Percentiles rank a stretch among this genome's conserved stretches.
Conservation (phyloP, 2,888 invertebrate genomes). For the Habrosyne pyritoides region DNA sequence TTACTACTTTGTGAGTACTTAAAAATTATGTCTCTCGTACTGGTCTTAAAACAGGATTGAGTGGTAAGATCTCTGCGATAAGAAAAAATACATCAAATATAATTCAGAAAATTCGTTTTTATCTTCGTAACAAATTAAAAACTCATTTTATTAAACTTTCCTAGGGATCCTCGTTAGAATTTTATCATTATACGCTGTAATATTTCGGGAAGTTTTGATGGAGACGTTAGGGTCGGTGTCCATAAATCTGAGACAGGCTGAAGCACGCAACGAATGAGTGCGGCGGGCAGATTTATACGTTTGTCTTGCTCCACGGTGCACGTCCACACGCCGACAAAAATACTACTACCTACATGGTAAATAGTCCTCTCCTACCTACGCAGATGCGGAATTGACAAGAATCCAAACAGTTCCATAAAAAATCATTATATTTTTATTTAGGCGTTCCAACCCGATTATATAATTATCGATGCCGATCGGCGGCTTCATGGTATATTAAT, state of each 20-base stretch:
- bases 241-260: constrained; percentile 61
- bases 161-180: constrained; percentile 20
- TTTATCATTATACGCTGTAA: constrained; percentile 22
- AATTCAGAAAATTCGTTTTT: background rate
- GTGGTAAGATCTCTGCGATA: background rate
- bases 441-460: no score
- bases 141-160: constrained; percentile 15
- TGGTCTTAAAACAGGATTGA: background rate
- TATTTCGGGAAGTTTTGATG: constrained; percentile 53
- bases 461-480: no score
- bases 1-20: background rate
- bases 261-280: constrained; percentile 66
- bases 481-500: no score
- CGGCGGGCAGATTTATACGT: constrained; percentile 65
- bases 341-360: constrained; percentile 34
- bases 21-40: background rate
- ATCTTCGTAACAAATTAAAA: constrained; percentile 6
- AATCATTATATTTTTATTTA: no score
- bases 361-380: constrained; percentile 39
- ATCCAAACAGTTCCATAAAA: no score
- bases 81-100: background rate
- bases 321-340: constrained; percentile 55
- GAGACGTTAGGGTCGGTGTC: constrained; percentile 50
- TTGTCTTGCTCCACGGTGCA: constrained; percentile 54
- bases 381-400: no score